Conservation (phyloP, 2,888 invertebrate genomes). For the Lutraria lutraria region DNA sequence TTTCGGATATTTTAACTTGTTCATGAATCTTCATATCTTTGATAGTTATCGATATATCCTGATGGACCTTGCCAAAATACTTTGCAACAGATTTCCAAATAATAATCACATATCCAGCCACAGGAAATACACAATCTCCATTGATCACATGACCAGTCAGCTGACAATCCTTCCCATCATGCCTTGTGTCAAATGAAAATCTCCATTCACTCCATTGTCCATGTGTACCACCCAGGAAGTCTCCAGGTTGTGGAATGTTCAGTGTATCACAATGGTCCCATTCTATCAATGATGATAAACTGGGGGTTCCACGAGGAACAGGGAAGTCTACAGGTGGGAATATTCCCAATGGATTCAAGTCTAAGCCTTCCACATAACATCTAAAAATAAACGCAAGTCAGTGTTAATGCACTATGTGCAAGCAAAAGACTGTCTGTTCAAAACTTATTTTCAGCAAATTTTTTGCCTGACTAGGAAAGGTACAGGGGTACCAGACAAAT, state of each 20-base stretch:
- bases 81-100: constrained; percentile 88
- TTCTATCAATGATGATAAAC: constrained; percentile 92
- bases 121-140: constrained; percentile 95
- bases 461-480: too few species aligned
- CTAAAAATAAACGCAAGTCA: constrained; percentile 84
- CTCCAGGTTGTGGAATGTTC: constrained; percentile 87
- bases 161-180: constrained; percentile 87
- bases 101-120: constrained; percentile 90
- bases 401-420: too few species aligned
- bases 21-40: constrained; percentile 96
- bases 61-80: constrained; percentile 85
- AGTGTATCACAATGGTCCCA: constrained; percentile 96
- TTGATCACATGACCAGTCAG: constrained; percentile 94
- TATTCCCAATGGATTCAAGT: constrained; percentile 91
- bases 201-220: constrained; percentile 61
- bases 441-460: too few species aligned
- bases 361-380: constrained; percentile 93
- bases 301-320: constrained; percentile 94
- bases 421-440: too few species aligned
- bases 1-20: constrained; percentile 96
- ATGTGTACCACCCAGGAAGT: constrained; percentile 74
- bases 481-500: too few species aligned
- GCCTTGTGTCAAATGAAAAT: constrained; percentile 71
- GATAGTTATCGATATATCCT: constrained; percentile 94
- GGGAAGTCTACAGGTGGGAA: constrained; percentile 91